Base-by-base conservation (phyloP, 2,888 invertebrate species). In the Pollenia griseotomentosa region DNA sequence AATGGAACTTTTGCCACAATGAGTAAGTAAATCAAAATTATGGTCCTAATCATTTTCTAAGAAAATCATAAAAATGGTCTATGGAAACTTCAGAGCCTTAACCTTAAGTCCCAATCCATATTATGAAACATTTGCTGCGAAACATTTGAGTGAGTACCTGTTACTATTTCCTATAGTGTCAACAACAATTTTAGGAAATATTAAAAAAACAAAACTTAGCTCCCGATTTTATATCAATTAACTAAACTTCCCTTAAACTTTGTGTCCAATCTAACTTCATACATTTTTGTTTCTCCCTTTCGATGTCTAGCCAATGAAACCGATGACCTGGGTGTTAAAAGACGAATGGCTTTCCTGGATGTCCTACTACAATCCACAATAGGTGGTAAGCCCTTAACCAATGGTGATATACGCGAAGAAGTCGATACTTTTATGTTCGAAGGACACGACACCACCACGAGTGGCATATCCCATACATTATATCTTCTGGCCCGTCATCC, bases 381-480 rank as follows among this genome's bases (percentile, higher is more conserved):
- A 1, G 84, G 66, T 33, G 89, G 88, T 2, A 84, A 86, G 16
- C 87, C 89, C 0, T 73, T 90, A 16, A 87, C 84, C 2, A 87
- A 89, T 57, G 68, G 70, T 1, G 90, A 90, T 51, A 89, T 90
- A 61, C 88, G 89, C 0, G 90, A 90, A 68, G 90, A 90, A 73
- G 90, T 90, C 19, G 88, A 90, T 59, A 90, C 89, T 0, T 89
- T 90, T 33, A 33, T 33, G 33, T 33, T 33, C 33, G 33, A 95
- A 68, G 91, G 91, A 9, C 90, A 91, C 70, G 91, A 91, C 42
- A 91, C 91, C 2, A 91, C 91, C 5, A 90, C 90, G 0, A 89
- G 90, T 7, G 91, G 86, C 14, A 89, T 91, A 14, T 87, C 89
- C 7, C 90, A 90, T 57, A 85, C 88, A 0, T 70, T 91, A 2